Percentiles rank a stretch among this genome's conserved stretches.
Conservation (phyloP, 1,140 invertebrate genomes). For the Lycorma delicatula region DNA sequence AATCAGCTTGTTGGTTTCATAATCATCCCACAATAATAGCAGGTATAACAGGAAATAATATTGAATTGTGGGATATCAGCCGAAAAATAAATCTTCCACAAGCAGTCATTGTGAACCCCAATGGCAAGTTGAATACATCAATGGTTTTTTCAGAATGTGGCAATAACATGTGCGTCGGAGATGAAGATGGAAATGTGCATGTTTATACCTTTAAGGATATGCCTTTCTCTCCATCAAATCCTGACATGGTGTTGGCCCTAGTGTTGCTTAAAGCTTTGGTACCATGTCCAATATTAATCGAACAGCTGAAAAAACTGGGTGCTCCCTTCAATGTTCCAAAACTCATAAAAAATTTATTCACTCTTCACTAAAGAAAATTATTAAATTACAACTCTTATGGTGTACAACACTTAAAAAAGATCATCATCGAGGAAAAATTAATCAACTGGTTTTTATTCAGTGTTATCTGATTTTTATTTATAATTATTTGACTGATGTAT, state of each 20-base stretch:
- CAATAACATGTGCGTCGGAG: constrained; percentile 13
- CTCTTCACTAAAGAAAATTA: no score
- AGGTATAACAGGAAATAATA: constrained; percentile 41
- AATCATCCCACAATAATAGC: constrained; percentile 47
- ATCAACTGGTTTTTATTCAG: no score
- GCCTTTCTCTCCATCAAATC: constrained; percentile 10
- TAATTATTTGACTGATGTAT: no score
- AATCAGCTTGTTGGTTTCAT: constrained; percentile 46
- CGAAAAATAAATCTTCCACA: constrained; percentile 21
- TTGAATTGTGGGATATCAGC: constrained; percentile 29
- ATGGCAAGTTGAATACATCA: constrained; percentile 3
- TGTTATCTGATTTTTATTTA: no score
- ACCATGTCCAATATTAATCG: no score
- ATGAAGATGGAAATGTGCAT: constrained; percentile 14
- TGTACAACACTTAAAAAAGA: no score
- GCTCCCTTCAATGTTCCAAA: no score
- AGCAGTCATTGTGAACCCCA: background rate
- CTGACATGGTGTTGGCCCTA: constrained; percentile 6
- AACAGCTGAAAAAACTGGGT: no score
- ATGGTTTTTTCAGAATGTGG: background rate
- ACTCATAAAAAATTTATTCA: no score
- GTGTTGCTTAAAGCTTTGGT: constrained; percentile 5
- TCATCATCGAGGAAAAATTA: no score
- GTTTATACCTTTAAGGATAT: constrained; percentile 13
- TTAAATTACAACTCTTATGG: no score